These are phyloP conservation scores for Vannuccia rotundouncinata DNA, from an alignment of 2,888 invertebrate species.

Conservation along the genomic window DNA sequence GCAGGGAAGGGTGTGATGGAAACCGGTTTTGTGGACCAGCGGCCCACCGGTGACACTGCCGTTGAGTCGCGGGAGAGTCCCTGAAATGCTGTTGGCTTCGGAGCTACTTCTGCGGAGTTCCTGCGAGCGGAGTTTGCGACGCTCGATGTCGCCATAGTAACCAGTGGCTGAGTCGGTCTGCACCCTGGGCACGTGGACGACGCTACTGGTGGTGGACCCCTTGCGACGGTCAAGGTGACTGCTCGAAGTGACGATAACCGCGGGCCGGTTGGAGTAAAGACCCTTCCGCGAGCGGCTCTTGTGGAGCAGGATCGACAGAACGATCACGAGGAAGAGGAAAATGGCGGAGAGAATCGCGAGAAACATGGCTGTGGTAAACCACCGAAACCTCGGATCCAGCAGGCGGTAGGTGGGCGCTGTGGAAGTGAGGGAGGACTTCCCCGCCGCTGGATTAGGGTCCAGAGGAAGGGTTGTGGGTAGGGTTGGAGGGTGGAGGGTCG, in stretches of 20 bases:
- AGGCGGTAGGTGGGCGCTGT: not conserved
- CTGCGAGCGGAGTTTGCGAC: not conserved
- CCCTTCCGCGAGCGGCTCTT: not conserved
- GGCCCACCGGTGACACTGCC: not conserved
- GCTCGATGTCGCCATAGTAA: not conserved
- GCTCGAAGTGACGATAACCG: not conserved
- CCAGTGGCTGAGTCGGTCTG: not conserved
- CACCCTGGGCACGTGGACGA: not conserved
- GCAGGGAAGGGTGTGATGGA: not conserved
- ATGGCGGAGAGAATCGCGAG: not conserved
- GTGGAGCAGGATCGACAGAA: not conserved
- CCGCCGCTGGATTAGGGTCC: not conserved
- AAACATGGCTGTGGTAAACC: not conserved
- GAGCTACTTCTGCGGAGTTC: not conserved
- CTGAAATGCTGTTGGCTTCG: not conserved
- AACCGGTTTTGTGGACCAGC: not conserved
- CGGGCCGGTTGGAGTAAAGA: not conserved
- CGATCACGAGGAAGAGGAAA: not conserved
- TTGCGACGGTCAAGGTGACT: not conserved
- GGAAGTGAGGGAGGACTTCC: not conserved
- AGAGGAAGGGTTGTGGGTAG: not conserved
- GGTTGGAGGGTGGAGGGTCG: not conserved
- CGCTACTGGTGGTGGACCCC: not conserved
- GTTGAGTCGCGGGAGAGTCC: not conserved
- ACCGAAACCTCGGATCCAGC: not conserved